These are phyloP conservation scores for Sacculina carcini DNA, from an alignment of 2,888 invertebrate genomes.

Conservation along the genomic window DNA sequence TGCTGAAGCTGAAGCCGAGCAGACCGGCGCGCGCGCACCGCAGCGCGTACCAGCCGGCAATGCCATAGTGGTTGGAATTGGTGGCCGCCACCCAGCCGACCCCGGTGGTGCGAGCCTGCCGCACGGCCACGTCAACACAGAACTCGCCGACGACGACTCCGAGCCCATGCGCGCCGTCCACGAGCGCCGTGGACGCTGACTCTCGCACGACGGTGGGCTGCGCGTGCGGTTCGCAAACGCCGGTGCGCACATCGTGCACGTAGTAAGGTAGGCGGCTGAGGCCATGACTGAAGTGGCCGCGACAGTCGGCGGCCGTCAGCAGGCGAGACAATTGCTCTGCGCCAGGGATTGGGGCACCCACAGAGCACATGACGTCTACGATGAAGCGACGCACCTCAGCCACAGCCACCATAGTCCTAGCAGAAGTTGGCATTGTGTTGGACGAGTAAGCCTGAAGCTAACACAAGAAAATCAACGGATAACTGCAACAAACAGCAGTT, in stretches of 20 bases:
- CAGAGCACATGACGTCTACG: constrained; percentile 35
- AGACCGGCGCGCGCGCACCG: constrained; percentile 18
- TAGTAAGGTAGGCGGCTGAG: constrained; percentile 54
- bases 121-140: constrained; percentile 33
- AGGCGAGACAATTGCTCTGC: constrained; percentile 38
- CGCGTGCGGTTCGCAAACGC: constrained; percentile 33
- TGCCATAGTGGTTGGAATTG: constrained; percentile 50
- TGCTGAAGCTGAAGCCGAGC: constrained; percentile 61
- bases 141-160: constrained; percentile 43
- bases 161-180: constrained; percentile 52
- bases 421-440: no score
- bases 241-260: constrained; percentile 39
- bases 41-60: constrained; percentile 56
- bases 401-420: no score
- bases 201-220: constrained; percentile 41
- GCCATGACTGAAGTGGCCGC: constrained; percentile 68
- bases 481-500: no score
- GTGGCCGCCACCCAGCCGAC: constrained; percentile 41
- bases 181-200: constrained; percentile 28
- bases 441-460: no score
- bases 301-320: constrained; percentile 42
- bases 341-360: constrained; percentile 32
- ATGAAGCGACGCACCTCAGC: constrained; percentile 33
- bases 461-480: no score
- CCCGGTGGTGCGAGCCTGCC: constrained; percentile 48